Percentiles rank a stretch among this genome's conserved stretches.
Evolutionary conservation across 2,888 invertebrate genomes (phyloP).

Genomic region (Leptinotarsa rubiginosa): DNA sequence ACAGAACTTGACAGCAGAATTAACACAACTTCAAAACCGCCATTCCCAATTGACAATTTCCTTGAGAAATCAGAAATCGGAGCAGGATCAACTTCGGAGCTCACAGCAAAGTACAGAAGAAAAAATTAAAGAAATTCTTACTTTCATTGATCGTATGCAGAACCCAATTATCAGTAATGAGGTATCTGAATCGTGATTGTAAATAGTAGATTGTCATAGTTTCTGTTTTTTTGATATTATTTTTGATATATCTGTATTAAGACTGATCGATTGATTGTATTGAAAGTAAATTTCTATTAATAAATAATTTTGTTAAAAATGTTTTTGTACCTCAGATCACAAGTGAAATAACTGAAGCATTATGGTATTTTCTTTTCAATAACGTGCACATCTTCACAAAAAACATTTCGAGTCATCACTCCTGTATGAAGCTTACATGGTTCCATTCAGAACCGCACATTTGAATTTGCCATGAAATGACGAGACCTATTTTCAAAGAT

Average conservation of each 20-base stretch:
- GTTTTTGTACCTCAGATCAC: background rate
- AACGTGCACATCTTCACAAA: too few species aligned
- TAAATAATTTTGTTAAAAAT: constrained; percentile 1
- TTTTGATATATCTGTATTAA: constrained; percentile 13
- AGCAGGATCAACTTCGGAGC: constrained; percentile 60
- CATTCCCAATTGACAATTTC: constrained; percentile 65
- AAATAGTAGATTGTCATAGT: constrained; percentile 1
- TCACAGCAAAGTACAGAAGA: constrained; percentile 61
- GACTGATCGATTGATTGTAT: background rate
- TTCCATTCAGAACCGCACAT: too few species aligned
- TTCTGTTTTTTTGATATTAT: constrained; percentile 1
- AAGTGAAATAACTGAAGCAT: too few species aligned
- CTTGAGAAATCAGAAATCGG: constrained; percentile 61
- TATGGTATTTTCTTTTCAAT: too few species aligned
- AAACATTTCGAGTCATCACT: too few species aligned
- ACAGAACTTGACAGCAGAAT: constrained; percentile 61
- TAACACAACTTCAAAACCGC: constrained; percentile 64
- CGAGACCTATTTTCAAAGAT: too few species aligned
- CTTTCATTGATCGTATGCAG: constrained; percentile 58
- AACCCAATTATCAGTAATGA: constrained; percentile 26
- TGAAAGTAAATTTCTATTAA: constrained; percentile 4
- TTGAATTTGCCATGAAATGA: too few species aligned
- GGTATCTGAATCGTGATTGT: constrained; percentile 1
- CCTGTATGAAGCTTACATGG: too few species aligned
- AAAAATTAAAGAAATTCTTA: constrained; percentile 62